phyloP scores from a whole-genome alignment of 2,113 vertebrate genomes.

The Periophthalmus modestus region DNA sequence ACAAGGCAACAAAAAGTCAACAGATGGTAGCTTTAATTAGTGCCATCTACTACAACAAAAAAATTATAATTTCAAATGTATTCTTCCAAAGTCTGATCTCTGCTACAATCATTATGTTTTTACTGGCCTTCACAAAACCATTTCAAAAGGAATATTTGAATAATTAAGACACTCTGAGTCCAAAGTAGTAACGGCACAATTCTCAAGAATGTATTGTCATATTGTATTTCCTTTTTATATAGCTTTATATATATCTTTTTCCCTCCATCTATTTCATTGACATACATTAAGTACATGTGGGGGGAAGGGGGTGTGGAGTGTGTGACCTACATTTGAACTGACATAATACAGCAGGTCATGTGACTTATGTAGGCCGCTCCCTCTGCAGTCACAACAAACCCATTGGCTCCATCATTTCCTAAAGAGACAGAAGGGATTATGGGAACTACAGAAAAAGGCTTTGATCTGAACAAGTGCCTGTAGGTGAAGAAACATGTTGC shows the following conservation, averaged over 20 bases:
- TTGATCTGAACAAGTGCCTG: background rate
- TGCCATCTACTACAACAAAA: too few species aligned
- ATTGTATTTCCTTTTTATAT: too few species aligned
- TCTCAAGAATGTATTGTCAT: background rate
- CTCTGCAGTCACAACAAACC: constrained; percentile 23
- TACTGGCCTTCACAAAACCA: background rate
- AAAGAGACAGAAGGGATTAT: constrained; percentile 7
- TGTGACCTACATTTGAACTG: constrained; percentile 39
- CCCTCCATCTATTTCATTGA: constrained; percentile 11
- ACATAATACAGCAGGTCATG: constrained; percentile 18
- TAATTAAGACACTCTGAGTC: background rate
- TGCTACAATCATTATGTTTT: too few species aligned
- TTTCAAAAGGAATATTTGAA: background rate
- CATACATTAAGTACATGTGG: constrained; percentile 14
- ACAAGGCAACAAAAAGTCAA: too few species aligned
- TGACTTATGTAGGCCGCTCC: background rate
- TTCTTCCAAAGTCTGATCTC: too few species aligned
- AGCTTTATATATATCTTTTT: background rate
- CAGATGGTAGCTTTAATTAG: too few species aligned
- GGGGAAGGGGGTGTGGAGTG: constrained; percentile 20
- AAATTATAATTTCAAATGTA: too few species aligned
- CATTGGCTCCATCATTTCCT: background rate
- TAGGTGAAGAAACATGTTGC: background rate
- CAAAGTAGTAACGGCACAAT: background rate
- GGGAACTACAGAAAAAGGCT: background rate